phyloP scores from a whole-genome alignment of 2,888 invertebrate genomes.

The Heliconius aoede region DNA sequence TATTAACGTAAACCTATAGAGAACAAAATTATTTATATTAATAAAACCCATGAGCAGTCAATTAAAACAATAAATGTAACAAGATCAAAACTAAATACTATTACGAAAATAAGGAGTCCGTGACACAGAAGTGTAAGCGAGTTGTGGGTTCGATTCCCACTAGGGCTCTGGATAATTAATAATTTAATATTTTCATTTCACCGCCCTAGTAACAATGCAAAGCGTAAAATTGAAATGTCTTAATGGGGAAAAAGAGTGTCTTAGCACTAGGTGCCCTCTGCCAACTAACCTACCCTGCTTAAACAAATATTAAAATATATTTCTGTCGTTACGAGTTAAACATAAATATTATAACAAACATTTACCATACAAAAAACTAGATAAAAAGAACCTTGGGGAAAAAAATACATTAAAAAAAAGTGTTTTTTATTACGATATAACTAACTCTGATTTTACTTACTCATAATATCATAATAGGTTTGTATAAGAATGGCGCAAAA shows the following conservation, averaged over 20 bases:
- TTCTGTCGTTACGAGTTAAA: background rate
- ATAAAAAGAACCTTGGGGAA: background rate
- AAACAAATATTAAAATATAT: background rate
- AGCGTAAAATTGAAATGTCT: too few relatives aligned
- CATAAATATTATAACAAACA: background rate
- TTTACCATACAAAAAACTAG: background rate
- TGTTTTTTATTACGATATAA: background rate
- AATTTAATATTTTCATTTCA: background rate
- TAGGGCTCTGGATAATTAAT: background rate
- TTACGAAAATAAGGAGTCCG: background rate
- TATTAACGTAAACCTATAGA: too few relatives aligned
- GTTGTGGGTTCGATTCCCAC: background rate
- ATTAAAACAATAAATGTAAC: too few relatives aligned
- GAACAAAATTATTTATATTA: too few relatives aligned
- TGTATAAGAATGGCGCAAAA: conserved; percentile 18
- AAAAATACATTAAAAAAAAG: background rate
- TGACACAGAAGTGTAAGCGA: background rate
- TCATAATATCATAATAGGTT: conserved; percentile 23
- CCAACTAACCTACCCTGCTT: too few relatives aligned
- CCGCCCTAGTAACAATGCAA: background rate
- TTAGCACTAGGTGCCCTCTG: too few relatives aligned
- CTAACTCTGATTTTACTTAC: conserved; percentile 18
- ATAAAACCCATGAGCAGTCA: too few relatives aligned
- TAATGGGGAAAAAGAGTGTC: too few relatives aligned
- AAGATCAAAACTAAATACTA: too few relatives aligned